These are phyloP conservation scores for Pedionomus torquatus DNA, from an alignment of 2,113 vertebrate species.

Conservation along the genomic window DNA sequence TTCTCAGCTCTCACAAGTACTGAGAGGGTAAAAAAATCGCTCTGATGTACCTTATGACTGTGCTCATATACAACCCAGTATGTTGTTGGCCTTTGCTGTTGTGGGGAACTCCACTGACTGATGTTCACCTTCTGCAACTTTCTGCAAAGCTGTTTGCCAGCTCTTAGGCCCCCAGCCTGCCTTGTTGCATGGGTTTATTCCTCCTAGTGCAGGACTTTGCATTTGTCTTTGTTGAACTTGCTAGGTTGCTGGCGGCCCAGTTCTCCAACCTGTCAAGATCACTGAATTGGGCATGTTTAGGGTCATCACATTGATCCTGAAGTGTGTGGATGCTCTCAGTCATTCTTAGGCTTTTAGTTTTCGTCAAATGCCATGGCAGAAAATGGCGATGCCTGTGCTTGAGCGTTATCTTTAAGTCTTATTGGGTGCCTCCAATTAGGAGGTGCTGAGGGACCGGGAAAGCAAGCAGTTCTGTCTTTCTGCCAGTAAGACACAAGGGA, in stretches of 20 bases:
- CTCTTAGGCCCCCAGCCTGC: not conserved
- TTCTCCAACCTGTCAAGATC: not conserved
- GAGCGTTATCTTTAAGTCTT: not conserved
- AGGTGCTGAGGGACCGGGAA: not conserved
- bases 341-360: not conserved
- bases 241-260: not conserved
- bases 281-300: not conserved
- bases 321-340: not conserved
- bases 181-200: not conserved
- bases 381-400: not conserved
- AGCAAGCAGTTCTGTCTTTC: not conserved
- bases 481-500: not conserved
- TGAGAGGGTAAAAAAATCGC: not conserved
- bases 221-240: not conserved
- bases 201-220: not conserved
- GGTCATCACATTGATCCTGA: not conserved
- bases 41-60: not conserved
- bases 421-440: not conserved
- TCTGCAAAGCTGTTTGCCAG: not conserved
- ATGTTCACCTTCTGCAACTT: not conserved
- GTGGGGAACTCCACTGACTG: not conserved
- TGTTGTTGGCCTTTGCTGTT: not conserved
- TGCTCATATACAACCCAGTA: not conserved
- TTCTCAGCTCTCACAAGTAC: not conserved
- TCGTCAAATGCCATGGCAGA: not conserved